phyloP scores from a whole-genome alignment of 2,888 invertebrate species.

The Andrena dorsata region DNA sequence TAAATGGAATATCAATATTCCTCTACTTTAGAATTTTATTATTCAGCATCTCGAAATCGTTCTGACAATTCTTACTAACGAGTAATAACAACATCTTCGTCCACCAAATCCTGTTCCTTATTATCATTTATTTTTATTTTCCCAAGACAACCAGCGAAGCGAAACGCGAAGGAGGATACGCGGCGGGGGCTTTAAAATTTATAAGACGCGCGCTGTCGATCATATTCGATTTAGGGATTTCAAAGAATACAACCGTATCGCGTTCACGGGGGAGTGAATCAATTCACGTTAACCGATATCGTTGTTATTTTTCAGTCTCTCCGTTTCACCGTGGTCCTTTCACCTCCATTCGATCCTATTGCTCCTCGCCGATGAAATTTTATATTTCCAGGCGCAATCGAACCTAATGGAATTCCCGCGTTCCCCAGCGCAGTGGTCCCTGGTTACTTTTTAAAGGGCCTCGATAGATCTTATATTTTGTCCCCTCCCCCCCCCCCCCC shows the following conservation, averaged over 20 bases:
- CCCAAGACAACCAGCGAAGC: not conserved
- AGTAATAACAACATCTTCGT: too few relatives aligned
- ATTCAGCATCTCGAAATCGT: too few relatives aligned
- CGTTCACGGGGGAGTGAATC: constrained; percentile 45
- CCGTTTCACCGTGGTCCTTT: constrained; percentile 1
- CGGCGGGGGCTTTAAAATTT: not conserved
- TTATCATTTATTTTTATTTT: not conserved
- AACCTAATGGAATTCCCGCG: not conserved
- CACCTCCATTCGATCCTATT: not conserved
- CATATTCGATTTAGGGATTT: constrained; percentile 23
- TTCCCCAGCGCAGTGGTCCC: not conserved
- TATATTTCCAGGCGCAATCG: constrained; percentile 9
- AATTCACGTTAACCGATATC: constrained; percentile 54
- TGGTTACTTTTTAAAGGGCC: not conserved
- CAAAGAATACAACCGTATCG: constrained; percentile 32
- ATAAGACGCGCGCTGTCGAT: not conserved
- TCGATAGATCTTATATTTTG: too few relatives aligned
- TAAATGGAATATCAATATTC: too few relatives aligned
- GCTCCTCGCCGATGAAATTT: constrained; percentile 1
- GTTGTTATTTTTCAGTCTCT: constrained; percentile 22
- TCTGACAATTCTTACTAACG: too few relatives aligned
- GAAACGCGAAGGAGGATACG: not conserved
- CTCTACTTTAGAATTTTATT: too few relatives aligned
- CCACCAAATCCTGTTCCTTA: not conserved
- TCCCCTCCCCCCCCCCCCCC: too few relatives aligned